These are phyloP conservation scores for Montipora cactus DNA, from an alignment of 64 coral and sea anemone species.

Conservation along the genomic window DNA sequence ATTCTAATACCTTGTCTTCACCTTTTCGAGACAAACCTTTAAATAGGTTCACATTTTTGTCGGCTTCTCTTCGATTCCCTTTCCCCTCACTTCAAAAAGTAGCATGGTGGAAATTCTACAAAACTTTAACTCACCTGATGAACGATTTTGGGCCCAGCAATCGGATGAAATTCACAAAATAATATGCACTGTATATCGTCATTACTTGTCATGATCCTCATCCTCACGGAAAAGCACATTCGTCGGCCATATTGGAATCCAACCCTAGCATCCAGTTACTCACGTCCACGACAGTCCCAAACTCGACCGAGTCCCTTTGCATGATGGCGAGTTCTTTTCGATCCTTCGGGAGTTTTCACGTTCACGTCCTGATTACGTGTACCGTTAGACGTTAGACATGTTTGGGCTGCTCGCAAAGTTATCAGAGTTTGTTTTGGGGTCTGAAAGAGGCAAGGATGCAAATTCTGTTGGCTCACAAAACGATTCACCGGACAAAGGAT, in stretches of 20 bases:
- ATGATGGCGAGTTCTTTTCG: slow-evolving; percentile 19
- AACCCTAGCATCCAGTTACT: neutral
- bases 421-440: slow-evolving; percentile 81
- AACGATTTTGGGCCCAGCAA: slow-evolving; percentile 94
- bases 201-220: slow-evolving; percentile 12
- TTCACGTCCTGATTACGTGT: neutral
- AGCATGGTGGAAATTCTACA: neutral
- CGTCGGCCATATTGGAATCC: slow-evolving; percentile 45
- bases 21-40: too few relatives aligned
- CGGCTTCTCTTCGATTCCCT: neutral
- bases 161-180: slow-evolving; percentile 96
- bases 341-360: too few relatives aligned
- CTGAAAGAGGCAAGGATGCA: neutral
- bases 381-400: neutral
- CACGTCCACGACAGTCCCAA: neutral
- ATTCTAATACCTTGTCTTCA: too few relatives aligned
- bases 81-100: neutral
- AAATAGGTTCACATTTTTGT: neutral
- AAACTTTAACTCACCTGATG: slow-evolving; percentile 72
- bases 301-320: neutral
- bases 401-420: slow-evolving; percentile 76
- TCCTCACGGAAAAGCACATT: neutral
- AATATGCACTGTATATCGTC: slow-evolving; percentile 83
- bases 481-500: neutral
- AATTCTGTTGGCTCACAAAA: neutral